Evolutionary conservation across 2,113 vertebrate genomes (phyloP).

Genomic region (Noturus placidus): DNA sequence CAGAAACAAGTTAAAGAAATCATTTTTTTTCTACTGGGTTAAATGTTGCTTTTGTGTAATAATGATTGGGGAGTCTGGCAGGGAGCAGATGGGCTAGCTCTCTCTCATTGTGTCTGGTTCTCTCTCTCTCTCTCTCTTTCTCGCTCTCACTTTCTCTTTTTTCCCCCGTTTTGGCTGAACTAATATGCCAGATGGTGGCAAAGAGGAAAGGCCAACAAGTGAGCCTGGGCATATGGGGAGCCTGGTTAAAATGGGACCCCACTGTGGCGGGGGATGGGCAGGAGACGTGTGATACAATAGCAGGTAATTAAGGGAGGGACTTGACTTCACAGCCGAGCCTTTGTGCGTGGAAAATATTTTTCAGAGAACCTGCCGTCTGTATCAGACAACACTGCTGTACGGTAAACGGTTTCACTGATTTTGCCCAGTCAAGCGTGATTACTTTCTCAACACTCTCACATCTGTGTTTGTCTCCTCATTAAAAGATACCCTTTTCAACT

Average conservation of each 20-base stretch:
- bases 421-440: conserved; percentile 43
- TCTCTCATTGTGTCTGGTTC: conserved; percentile 76
- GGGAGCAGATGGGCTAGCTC: conserved; percentile 86
- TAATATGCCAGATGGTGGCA: conserved; percentile 94
- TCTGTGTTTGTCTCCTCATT: conserved; percentile 53
- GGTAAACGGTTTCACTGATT: conserved; percentile 41
- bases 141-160: conserved; percentile 55
- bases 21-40: conserved; percentile 79
- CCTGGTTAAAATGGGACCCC: conserved; percentile 97
- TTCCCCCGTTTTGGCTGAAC: conserved; percentile 82
- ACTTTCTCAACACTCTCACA: conserved; percentile 39
- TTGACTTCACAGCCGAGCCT: conserved; percentile 68
- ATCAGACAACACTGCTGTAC: conserved; percentile 47
- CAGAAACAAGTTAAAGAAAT: conserved; percentile 91
- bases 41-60: conserved; percentile 89
- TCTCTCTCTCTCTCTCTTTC: conserved; percentile 54
- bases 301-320: conserved; percentile 77
- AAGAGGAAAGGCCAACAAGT: conserved; percentile 91
- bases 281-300: conserved; percentile 73
- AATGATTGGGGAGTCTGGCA: conserved; percentile 81
- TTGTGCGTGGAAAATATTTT: conserved; percentile 57
- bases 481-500: conserved; percentile 40
- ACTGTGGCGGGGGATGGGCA: conserved; percentile 84
- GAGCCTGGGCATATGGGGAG: conserved; percentile 97
- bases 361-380: conserved; percentile 46